Base-by-base conservation (phyloP, 2,113 vertebrate genomes). In the Cyphomyrus discorhynchus region DNA sequence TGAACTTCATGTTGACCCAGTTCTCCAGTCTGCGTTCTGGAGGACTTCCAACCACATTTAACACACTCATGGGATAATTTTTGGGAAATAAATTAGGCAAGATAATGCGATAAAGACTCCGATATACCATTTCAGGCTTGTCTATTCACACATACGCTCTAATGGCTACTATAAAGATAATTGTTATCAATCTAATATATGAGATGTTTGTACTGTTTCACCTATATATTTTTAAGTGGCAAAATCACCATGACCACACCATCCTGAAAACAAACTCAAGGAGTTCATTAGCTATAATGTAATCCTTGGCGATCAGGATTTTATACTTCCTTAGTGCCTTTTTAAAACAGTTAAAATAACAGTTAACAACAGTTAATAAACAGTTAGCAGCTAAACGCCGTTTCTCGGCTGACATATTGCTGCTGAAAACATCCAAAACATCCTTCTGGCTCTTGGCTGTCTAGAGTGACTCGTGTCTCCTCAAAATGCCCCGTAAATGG, bases 1-100 rank as follows among this genome's bases (percentile, higher is more conserved):
- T 92, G 91, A 92, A 91, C 91, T 91, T 90, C 42, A 27, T 49
- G 85, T 89, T 91, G 88, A 93, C 93, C 92, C 90, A 92, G 88
- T 92, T 92, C 91, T 92, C 91, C 91, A 91, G 91, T 92, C 90
- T 84, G 91, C 31, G 50, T 86, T 89, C 90, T 66, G 39, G 86
- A 89, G 52, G 86, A 87, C 90, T 89, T 91, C 91, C 47, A 88
- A 90, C 88, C 91, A 89, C 27, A 53, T 87, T 88, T 90, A 90
- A 62, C 21, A 15, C 85, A 86, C 86, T 89, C 27, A 46, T 86
- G 88, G 49, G 77, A 87, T 84, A 6, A 87, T 70, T 58, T 42
- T 42, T 56, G 86, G 35, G 27, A 50, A 50, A 87, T 80, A 88
- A 89, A 87, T 87, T 45, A 87, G 53, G 84, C 86, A 87, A 87